phyloP scores from a whole-genome alignment of 2,888 invertebrate species.

The Volucella zonaria region DNA sequence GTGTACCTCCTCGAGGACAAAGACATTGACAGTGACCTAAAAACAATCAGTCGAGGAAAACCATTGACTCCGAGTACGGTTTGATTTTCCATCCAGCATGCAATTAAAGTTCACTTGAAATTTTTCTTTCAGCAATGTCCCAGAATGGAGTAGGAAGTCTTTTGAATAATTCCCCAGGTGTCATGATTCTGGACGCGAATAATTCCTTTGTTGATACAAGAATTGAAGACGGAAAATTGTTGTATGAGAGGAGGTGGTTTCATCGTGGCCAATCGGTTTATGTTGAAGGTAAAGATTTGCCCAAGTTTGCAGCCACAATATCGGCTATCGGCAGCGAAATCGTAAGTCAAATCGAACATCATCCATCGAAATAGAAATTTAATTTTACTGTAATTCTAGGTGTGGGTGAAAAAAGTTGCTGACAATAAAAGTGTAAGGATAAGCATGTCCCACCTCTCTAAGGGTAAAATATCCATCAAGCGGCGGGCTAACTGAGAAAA shows the following conservation, averaged over 20 bases:
- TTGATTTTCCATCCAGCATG: not conserved
- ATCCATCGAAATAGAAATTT: not conserved
- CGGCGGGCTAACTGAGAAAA: slow-evolving; percentile 88
- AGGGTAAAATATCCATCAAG: slow-evolving; percentile 94
- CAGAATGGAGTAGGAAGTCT: slow-evolving; percentile 79
- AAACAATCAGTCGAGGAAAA: slow-evolving; percentile 88
- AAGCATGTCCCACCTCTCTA: slow-evolving; percentile 91
- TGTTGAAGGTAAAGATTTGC: slow-evolving; percentile 93
- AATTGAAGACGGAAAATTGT: slow-evolving; percentile 96
- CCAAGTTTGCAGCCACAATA: slow-evolving; percentile 94
- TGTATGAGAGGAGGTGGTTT: slow-evolving; percentile 97
- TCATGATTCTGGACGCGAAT: slow-evolving; percentile 80
- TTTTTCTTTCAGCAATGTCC: slow-evolving; percentile 81
- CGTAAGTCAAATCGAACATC: slow-evolving; percentile 83
- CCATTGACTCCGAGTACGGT: slow-evolving; percentile 83
- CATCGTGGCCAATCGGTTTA: slow-evolving; percentile 96
- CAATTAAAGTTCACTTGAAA: not conserved
- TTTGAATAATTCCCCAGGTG: slow-evolving; percentile 76
- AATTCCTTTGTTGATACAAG: slow-evolving; percentile 89
- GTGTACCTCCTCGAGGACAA: slow-evolving; percentile 94
- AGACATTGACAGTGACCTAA: slow-evolving; percentile 93
- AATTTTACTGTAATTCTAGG: slow-evolving; percentile 84
- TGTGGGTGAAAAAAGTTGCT: slow-evolving; percentile 93
- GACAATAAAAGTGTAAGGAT: slow-evolving; percentile 92
- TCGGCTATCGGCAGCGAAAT: slow-evolving; percentile 95